Evolutionary conservation across 30 jellyfish, hydroid and myxozoan species (phyloP), one percentile per base, ranked within the genome.

Genomic region (Cassiopea andromeda): DNA sequence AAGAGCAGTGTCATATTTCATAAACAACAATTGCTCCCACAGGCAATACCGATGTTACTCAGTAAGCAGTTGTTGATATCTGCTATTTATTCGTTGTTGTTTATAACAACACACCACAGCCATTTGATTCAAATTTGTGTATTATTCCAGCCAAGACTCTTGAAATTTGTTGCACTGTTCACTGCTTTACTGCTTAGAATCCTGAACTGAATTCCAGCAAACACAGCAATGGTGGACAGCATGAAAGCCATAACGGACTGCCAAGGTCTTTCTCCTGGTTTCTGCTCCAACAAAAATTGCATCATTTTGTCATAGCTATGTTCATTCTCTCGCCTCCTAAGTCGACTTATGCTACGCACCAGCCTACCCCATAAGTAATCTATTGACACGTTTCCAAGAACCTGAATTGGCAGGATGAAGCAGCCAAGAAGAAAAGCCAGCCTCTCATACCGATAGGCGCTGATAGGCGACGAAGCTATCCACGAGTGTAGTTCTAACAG

Each of bases 201-300:
- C 87, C 99, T 73, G 97, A 96, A 96, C 90, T 96, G 99, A 13
- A 96, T 91, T 0, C 98, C 99, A 44, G 99, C 97, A 88, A 96
- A 96, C 7, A 96, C 99, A 15, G 99, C 99, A 81, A 92, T 96
- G 46, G 93, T 92, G 13, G 99, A 96, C 90, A 96, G 75, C 73
- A 96, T 76, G 77, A 96, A 96, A 13, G 99, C 99, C 99, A 96
- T 96, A 16, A 96, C 97, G 12, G 99, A 92, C 64, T 96, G 99
- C 99, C 99, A 96, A 14, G 99, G 99, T 59, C 99, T 81, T 61
- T 85, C 97, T 13, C 99, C 99, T 14, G 99, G 99, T 50, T 85
- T 88, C 92, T 96, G 99, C 87, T 96, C 99, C 83, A 92, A 90
- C 77, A 96, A 75, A 66, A 96, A 96, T 90, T 96, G 99, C 99